These are phyloP conservation scores for Tamias sibiricus DNA, from an alignment of 2,113 vertebrate genomes.

Conservation along the genomic window DNA sequence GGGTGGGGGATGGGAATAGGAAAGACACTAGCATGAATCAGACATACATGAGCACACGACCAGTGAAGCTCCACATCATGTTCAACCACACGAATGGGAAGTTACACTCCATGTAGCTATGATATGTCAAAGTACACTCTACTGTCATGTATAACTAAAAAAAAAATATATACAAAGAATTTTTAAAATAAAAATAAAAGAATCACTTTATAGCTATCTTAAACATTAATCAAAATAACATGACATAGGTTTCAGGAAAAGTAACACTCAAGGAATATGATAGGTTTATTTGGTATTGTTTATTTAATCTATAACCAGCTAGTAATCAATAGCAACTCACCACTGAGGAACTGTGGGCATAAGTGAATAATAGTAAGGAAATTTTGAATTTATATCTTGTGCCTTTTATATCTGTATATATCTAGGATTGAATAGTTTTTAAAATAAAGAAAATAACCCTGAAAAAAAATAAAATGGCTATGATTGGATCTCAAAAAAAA, in stretches of 20 bases:
- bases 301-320: constrained; percentile 6
- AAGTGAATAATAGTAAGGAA: constrained; percentile 14
- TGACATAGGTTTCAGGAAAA: not conserved
- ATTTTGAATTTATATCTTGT: not conserved
- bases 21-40: no score
- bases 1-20: no score
- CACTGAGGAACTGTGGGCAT: not conserved
- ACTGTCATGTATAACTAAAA: no score
- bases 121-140: no score
- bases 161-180: no score
- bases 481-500: not conserved
- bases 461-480: not conserved
- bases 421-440: not conserved
- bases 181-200: constrained; percentile 23
- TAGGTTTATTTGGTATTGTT: not conserved
- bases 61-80: no score
- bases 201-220: not conserved
- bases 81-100: no score
- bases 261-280: not conserved
- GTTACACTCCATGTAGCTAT: no score
- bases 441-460: not conserved
- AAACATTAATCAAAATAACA: constrained; percentile 17
- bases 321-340: not conserved
- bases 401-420: not conserved
- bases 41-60: no score